Percentiles rank a stretch among this genome's conserved stretches.
Conservation (phyloP, 2,113 vertebrate species). For the Columbina picui region DNA sequence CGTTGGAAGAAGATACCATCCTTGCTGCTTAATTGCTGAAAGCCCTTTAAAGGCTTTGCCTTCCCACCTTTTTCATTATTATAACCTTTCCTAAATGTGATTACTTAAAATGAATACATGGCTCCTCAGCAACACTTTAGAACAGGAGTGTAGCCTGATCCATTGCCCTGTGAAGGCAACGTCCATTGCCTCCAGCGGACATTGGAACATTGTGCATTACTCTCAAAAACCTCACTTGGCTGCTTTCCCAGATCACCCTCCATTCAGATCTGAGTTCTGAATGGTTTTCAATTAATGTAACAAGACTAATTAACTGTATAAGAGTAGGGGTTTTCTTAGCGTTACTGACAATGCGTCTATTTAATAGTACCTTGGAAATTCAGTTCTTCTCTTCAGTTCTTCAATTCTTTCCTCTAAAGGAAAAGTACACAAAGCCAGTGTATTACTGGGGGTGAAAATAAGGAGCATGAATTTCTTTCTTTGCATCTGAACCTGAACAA, state of each 20-base stretch:
- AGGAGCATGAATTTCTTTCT: neutral
- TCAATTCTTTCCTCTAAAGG: too few species aligned
- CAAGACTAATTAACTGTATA: constrained; percentile 57
- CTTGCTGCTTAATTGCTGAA: neutral
- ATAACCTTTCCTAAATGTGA: neutral
- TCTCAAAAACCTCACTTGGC: neutral
- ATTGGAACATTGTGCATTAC: accelerated
- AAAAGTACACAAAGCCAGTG: neutral
- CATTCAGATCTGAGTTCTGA: constrained; percentile 21
- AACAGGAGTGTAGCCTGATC: accelerated
- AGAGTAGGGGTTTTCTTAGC: constrained; percentile 30
- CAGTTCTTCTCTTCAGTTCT: constrained; percentile 3
- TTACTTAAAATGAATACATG: neutral
- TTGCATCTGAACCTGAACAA: constrained; percentile 37
- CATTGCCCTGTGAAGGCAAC: accelerated
- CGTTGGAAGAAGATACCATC: neutral
- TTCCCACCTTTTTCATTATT: constrained; percentile 33
- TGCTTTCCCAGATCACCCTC: neutral
- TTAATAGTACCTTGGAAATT: constrained; percentile 27
- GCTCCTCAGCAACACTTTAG: neutral
- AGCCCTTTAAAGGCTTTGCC: neutral
- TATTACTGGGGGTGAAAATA: neutral
- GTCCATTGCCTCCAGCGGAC: neutral
- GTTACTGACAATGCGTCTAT: neutral
- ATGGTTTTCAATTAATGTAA: constrained; percentile 60